Percentiles rank a stretch among this genome's conserved stretches.
phyloP scores from a whole-genome alignment of 2,113 vertebrate species.

The Notothenia rossii region DNA sequence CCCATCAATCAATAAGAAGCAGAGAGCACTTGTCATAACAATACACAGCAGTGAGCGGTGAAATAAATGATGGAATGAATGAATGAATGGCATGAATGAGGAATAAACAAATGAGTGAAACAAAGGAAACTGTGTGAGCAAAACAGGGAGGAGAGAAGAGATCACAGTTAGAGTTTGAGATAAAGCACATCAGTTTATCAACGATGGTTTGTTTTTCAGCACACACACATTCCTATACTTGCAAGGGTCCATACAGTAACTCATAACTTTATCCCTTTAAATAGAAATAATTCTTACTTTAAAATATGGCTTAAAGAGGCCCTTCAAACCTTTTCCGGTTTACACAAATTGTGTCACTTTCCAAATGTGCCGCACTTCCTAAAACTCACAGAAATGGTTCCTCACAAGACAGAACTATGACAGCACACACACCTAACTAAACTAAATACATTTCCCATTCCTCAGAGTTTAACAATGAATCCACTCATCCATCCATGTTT shows the following conservation, averaged over 20 bases:
- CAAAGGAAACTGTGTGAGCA: constrained; percentile 47
- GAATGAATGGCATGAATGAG: constrained; percentile 53
- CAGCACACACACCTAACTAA: neutral
- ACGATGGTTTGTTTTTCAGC: neutral
- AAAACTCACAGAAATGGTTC: too few relatives aligned
- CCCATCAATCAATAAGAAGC: constrained; percentile 55
- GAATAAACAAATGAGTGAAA: constrained; percentile 52
- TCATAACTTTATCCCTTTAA: neutral
- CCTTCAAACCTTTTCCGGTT: too few relatives aligned
- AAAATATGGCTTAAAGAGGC: neutral
- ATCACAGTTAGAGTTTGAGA: constrained; percentile 50
- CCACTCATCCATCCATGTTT: constrained; percentile 26
- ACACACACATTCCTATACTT: constrained; percentile 23
- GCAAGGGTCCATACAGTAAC: constrained; percentile 12
- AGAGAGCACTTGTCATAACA: constrained; percentile 32
- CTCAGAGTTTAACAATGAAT: constrained; percentile 1
- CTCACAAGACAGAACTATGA: constrained; percentile 26
- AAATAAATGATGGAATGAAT: constrained; percentile 57
- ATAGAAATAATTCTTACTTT: neutral
- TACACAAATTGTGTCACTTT: neutral
- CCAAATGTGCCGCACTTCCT: neutral
- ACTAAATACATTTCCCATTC: neutral
- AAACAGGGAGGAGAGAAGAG: constrained; percentile 61
- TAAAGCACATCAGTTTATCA: constrained; percentile 29
- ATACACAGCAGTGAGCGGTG: constrained; percentile 40